Conservation (phyloP, 2,797 vertebrate genomes). For the Esox lucius region DNA sequence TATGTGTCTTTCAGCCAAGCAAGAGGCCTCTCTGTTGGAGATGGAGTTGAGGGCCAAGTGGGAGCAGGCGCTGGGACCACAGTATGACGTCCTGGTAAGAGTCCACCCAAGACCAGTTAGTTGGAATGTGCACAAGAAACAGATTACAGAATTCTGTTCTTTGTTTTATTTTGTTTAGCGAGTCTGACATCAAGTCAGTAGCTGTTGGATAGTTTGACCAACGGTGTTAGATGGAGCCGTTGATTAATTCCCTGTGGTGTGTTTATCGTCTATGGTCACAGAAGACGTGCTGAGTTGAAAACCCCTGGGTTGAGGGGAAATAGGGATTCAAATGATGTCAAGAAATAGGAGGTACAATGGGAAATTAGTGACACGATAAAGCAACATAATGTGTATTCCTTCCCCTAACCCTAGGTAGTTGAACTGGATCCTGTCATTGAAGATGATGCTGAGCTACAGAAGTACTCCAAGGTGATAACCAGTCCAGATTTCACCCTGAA, state of each 20-base stretch:
- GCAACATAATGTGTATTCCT: constrained; percentile 7
- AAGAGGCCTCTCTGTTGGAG: constrained; percentile 52
- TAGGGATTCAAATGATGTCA: too few relatives aligned
- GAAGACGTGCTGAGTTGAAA: too few relatives aligned
- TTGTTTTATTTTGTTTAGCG: too few relatives aligned
- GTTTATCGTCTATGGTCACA: too few relatives aligned
- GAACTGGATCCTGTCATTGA: constrained; percentile 85
- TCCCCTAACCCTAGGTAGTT: constrained; percentile 75
- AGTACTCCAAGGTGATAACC: constrained; percentile 87
- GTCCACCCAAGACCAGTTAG: constrained; percentile 2
- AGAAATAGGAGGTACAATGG: too few relatives aligned
- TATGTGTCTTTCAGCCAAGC: constrained; percentile 63
- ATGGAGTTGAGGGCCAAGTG: constrained; percentile 85
- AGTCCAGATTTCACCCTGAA: background rate
- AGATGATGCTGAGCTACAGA: constrained; percentile 89
- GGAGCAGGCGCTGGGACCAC: constrained; percentile 87
- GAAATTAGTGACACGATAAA: too few relatives aligned
- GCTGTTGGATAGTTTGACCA: background rate
- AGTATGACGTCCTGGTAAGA: constrained; percentile 92
- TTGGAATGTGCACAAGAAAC: background rate
- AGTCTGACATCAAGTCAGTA: background rate
- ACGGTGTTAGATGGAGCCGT: background rate
- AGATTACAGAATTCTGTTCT: too few relatives aligned
- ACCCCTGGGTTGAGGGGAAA: too few relatives aligned
- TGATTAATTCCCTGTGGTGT: background rate